phyloP scores from a whole-genome alignment of 2,888 invertebrate species.

The Pheosia tremula region DNA sequence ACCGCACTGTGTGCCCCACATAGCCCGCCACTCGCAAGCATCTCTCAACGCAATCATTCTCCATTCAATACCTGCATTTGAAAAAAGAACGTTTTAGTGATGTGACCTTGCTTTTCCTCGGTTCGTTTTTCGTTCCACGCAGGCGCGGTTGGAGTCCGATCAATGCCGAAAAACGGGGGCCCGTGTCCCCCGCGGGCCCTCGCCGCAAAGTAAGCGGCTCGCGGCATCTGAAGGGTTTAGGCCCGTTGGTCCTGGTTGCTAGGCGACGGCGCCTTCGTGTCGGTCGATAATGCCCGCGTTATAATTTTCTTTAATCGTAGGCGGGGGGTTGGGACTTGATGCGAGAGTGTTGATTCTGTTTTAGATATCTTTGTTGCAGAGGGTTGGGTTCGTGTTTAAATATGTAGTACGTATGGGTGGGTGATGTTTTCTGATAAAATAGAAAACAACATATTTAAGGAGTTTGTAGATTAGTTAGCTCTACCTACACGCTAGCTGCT shows the following conservation, averaged over 20 bases:
- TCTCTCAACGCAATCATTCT: constrained; percentile 70
- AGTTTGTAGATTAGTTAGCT: too few relatives aligned
- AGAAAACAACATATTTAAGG: not conserved
- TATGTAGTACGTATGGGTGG: constrained; percentile 3
- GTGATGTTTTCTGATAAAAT: constrained; percentile 4
- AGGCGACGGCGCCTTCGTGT: constrained; percentile 72
- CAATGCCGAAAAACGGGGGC: constrained; percentile 82
- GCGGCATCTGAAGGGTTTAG: constrained; percentile 80
- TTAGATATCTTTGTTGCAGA: constrained; percentile 47
- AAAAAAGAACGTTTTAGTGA: constrained; percentile 81
- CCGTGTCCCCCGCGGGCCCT: constrained; percentile 61
- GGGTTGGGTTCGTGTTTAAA: constrained; percentile 26
- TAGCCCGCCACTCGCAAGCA: constrained; percentile 57
- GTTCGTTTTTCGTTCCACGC: constrained; percentile 81
- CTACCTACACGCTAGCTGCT: too few relatives aligned
- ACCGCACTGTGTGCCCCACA: constrained; percentile 64
- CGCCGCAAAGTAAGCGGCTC: constrained; percentile 76
- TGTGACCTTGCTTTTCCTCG: constrained; percentile 80
- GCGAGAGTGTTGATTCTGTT: constrained; percentile 44
- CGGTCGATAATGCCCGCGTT: constrained; percentile 74
- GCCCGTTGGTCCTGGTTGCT: constrained; percentile 68
- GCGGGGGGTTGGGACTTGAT: constrained; percentile 38
- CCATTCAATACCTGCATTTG: constrained; percentile 80
- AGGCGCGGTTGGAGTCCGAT: constrained; percentile 77
- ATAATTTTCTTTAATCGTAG: constrained; percentile 78